Evolutionary conservation across 1,140 invertebrate genomes (phyloP).

Genomic region (Diachasma alloeum): DNA sequence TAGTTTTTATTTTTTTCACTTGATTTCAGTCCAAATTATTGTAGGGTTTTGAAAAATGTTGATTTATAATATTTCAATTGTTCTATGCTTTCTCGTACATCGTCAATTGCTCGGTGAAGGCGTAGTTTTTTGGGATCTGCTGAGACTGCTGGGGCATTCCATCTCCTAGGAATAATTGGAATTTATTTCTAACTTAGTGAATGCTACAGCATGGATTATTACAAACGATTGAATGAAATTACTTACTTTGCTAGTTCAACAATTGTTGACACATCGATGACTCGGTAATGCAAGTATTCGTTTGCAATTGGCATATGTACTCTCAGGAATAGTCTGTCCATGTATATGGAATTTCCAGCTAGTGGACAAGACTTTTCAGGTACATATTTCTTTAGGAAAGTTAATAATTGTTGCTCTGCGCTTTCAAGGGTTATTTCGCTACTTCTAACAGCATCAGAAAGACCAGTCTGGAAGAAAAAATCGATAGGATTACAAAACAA

Average conservation of each 20-base stretch:
- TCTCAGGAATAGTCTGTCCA: constrained; percentile 81
- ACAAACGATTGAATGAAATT: constrained; percentile 15
- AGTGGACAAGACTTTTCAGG: constrained; percentile 73
- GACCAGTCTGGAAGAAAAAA: constrained; percentile 70
- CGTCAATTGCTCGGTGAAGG: constrained; percentile 79
- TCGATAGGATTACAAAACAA: neutral
- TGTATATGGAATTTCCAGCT: constrained; percentile 90
- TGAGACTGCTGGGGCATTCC: constrained; percentile 73
- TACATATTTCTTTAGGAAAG: constrained; percentile 76
- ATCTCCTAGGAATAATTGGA: constrained; percentile 68
- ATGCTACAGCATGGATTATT: neutral
- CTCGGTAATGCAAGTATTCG: constrained; percentile 89
- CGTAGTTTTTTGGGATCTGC: constrained; percentile 72
- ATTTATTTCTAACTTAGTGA: no score
- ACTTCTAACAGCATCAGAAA: constrained; percentile 74
- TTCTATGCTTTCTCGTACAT: constrained; percentile 86
- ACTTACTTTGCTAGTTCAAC: constrained; percentile 80
- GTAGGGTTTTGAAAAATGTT: constrained; percentile 63
- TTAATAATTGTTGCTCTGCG: constrained; percentile 77
- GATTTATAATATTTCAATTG: constrained; percentile 81
- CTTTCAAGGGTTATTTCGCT: constrained; percentile 73
- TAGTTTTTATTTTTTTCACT: no score
- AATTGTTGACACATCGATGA: constrained; percentile 90
- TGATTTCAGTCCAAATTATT: no score
- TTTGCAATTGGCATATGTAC: constrained; percentile 81